Conservation (phyloP, 2,888 invertebrate genomes). For the Norana najaformis region DNA sequence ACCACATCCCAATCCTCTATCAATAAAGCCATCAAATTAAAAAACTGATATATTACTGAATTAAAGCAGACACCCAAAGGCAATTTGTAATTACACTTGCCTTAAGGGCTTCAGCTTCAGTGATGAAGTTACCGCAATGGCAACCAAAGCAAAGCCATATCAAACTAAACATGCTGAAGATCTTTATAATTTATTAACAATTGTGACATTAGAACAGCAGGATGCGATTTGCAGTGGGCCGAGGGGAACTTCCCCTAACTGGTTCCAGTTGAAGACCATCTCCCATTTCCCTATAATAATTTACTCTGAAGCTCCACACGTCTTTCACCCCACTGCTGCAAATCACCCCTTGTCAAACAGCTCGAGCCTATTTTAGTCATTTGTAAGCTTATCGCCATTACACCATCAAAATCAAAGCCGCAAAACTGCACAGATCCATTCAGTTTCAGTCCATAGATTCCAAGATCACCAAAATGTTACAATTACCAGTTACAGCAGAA, state of each 20-base stretch:
- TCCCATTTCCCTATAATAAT: not conserved
- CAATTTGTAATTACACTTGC: not conserved
- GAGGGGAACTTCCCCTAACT: not conserved
- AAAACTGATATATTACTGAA: too few relatives aligned
- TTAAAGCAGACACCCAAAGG: too few relatives aligned
- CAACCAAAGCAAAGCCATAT: not conserved
- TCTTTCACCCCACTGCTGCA: not conserved
- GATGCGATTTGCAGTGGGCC: not conserved
- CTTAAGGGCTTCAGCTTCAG: not conserved
- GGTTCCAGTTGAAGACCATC: not conserved
- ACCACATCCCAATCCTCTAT: too few relatives aligned
- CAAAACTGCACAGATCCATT: not conserved
- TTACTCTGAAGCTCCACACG: not conserved
- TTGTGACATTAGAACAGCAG: not conserved
- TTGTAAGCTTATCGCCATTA: not conserved
- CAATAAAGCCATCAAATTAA: too few relatives aligned
- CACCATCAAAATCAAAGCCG: slow-evolving; percentile 2
- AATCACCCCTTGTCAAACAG: not conserved
- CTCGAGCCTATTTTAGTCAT: not conserved
- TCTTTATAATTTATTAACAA: not conserved
- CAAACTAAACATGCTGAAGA: not conserved
- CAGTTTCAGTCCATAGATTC: not conserved
- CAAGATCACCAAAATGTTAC: not conserved
- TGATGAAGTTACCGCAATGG: not conserved
- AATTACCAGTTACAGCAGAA: not conserved